Conservation (phyloP, 2,888 invertebrate species). For the Drosophila pseudotakahashii region DNA sequence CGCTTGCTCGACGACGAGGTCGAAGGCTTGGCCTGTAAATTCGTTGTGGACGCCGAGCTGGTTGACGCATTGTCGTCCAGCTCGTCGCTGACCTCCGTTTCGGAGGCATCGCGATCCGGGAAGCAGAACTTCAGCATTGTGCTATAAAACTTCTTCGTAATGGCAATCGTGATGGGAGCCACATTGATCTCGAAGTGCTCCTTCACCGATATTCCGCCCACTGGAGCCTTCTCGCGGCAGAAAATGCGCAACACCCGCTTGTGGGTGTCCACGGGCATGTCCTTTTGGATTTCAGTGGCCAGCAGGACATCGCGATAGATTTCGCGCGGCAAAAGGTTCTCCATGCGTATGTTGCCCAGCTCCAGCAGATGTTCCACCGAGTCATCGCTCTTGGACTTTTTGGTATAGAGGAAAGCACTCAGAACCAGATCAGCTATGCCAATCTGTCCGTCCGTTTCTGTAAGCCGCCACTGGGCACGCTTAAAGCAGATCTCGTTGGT, state of each 20-base stretch:
- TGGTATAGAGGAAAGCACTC: conserved; percentile 98
- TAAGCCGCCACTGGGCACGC: conserved; percentile 98
- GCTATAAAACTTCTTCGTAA: conserved; percentile 98
- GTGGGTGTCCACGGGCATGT: conserved; percentile 94
- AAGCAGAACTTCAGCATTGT: conserved; percentile 99
- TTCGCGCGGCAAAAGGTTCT: conserved; percentile 96
- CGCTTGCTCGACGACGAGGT: conserved; percentile 72
- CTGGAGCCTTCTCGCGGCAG: conserved; percentile 97
- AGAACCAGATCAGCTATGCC: conserved; percentile 98
- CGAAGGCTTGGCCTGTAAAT: conserved; percentile 69
- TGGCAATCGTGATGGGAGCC: conserved; percentile 94
- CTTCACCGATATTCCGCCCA: conserved; percentile 99
- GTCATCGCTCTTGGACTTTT: conserved; percentile 97
- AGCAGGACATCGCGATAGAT: conserved; percentile 94
- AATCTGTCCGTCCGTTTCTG: conserved; percentile 98
- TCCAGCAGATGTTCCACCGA: conserved; percentile 98
- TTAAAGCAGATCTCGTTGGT: conserved; percentile 98
- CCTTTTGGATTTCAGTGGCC: conserved; percentile 91
- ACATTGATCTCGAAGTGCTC: conserved; percentile 99
- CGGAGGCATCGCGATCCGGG: conserved; percentile 95
- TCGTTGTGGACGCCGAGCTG: conserved; percentile 85
- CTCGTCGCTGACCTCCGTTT: conserved; percentile 87
- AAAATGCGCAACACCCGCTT: conserved; percentile 96
- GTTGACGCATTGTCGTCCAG: conserved; percentile 86
- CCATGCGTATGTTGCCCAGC: conserved; percentile 97